Base-by-base conservation (phyloP, 2,113 vertebrate species). In the Eublepharis macularius region DNA sequence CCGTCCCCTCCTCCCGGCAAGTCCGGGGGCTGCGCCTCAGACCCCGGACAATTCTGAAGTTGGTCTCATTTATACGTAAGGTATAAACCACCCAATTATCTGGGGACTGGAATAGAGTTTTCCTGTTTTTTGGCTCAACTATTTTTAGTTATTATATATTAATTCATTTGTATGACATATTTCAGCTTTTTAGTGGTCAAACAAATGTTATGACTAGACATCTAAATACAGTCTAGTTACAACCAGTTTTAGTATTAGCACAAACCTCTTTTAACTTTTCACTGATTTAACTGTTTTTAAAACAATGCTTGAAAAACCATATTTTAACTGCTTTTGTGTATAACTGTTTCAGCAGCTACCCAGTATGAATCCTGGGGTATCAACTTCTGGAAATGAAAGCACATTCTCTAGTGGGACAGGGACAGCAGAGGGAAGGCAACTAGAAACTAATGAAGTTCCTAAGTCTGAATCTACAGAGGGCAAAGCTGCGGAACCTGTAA, bases 361-460 rank as follows among this genome's bases (percentile, higher is more conserved):
- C 1, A 75, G 93, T 90, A 84, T 95, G 93, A 97, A 95, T 94
- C 90, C 96, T 75, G 92, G 93, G 91, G 91, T 92, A 83, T 87
- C 94, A 13, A 90, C 90, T 87, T 93, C 96, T 94, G 96, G 91
- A 92, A 96, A 75, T 0, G 96, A 97, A 91, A 94, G 82, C 76
- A 69, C 93, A 72, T 96, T 96, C 93, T 95, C 95, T 85, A 89
- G 95, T 43, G 95, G 94, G 87, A 81, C 93, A 89, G 95, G 94
- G 76, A 77, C 91, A 78, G 82, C 91, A 76, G 86, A 88, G 5
- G 76, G 87, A 90, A 95, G 91, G 86, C 88, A 91, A 5, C 43
- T 90, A 85, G 96, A 97, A 88, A 74, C 87, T 1, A 94, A 96
- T 87, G 87, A 81, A 43, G 54, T 89, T 94, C 88, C 95, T 83